These are phyloP conservation scores for Myrmophylax atrothorax DNA, from an alignment of 2,113 vertebrate species.

Conservation along the genomic window DNA sequence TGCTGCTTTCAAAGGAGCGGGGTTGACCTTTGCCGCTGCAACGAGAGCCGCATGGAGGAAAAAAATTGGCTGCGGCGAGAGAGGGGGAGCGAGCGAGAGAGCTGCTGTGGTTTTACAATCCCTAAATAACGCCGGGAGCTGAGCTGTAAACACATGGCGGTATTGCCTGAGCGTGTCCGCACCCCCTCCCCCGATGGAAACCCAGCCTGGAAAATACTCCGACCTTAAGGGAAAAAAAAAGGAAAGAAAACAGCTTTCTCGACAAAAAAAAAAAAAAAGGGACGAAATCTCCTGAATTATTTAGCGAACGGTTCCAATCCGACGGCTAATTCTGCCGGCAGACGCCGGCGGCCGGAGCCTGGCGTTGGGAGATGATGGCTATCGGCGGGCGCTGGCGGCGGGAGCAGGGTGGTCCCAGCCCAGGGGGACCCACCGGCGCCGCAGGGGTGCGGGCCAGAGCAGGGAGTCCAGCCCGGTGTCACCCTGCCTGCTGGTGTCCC, in stretches of 20 bases:
- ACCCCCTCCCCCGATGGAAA: background rate
- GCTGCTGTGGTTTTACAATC: constrained; percentile 64
- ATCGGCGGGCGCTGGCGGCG: background rate
- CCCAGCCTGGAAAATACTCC: constrained; percentile 1
- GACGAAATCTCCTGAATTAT: constrained; percentile 52
- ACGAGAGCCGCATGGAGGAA: constrained; percentile 50
- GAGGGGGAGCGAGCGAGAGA: background rate
- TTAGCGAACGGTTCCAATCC: constrained; percentile 37
- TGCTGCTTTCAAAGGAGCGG: constrained; percentile 55
- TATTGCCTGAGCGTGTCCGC: background rate
- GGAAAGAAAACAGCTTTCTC: background rate
- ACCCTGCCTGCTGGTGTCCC: background rate
- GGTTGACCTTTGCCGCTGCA: constrained; percentile 70
- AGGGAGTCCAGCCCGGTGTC: background rate
- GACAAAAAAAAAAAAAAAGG: too few relatives aligned
- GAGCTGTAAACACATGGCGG: constrained; percentile 44
- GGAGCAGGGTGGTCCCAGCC: background rate
- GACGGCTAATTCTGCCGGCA: constrained; percentile 23
- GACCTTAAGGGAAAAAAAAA: background rate
- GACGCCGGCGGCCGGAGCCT: constrained; percentile 13
- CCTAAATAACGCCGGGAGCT: constrained; percentile 50
- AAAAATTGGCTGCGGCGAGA: constrained; percentile 44
- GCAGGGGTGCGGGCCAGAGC: background rate
- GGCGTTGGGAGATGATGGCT: background rate
- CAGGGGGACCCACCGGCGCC: background rate